Base-by-base conservation (phyloP, 2,888 invertebrate genomes). In the Thera britannica region DNA sequence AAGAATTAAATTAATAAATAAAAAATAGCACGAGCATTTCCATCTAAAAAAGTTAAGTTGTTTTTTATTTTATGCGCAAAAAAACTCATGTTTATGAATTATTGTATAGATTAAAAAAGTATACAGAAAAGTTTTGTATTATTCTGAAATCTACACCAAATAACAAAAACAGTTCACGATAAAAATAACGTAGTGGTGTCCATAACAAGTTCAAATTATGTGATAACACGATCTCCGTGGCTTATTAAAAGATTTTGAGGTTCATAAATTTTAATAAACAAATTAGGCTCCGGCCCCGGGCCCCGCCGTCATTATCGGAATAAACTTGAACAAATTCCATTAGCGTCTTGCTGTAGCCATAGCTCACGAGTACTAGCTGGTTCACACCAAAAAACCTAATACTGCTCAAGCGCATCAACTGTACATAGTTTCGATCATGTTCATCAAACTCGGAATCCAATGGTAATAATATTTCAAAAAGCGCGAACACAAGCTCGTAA, bases 241-340 rank as follows among this genome's bases (percentile, higher is more conserved):
- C 78, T 80, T 77, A 82, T 82, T 83, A 75, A 79, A 77, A 77
- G 74, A 76, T 78, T 81, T 77, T 70, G 56, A 83, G 77, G 77
- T 82, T 77, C 82, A 84, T 85, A 86, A 85, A 86, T 84, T 78
- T 83, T 83, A 79, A 81, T 83, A 81, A 83, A 84, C 82, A 83
- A 85, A 88, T 84, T 83, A 83, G 79, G 78, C 74, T 72, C 71
- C 65, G 72, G 78, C 80, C 77, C 3, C 65, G 63, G 77, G 81
- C 77, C 67, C 72, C 72, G 72, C 63, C 51, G 55, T 68, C 71
- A 88, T 88, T 88, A 87, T 81, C 79, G 76, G 81, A 81, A 83
- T 82, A 83, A 86, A 87, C 80, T 82, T 80, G 81, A 84, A 83
- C 87, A 83, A 85, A 89, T 83, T 86, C 82, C 84, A 87, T 87